Conservation (phyloP, 2,797 vertebrate species). For the Chloroceryle amazona region DNA sequence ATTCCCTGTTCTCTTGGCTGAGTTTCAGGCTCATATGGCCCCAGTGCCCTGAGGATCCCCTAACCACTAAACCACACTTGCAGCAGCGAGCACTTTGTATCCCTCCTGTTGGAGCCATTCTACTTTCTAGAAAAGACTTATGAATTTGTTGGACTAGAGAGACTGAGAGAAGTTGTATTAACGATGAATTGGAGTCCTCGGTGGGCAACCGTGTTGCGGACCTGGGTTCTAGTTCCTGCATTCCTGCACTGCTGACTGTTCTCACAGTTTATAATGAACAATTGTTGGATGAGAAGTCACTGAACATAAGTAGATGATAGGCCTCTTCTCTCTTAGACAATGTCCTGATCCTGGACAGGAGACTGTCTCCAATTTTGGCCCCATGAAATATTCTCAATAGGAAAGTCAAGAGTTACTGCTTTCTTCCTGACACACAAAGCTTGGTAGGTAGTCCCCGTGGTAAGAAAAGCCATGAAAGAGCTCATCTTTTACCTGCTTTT, state of each 20-base stretch:
- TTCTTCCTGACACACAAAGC: not conserved
- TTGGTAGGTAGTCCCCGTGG: not conserved
- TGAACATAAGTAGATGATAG: not conserved
- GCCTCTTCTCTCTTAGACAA: not conserved
- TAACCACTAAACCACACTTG: slow-evolving; percentile 23
- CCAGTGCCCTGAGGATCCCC: slow-evolving; percentile 20
- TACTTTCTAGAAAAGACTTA: not conserved
- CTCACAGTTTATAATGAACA: not conserved
- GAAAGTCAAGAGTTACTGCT: not conserved
- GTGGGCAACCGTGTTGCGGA: no score
- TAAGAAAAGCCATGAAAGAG: not conserved
- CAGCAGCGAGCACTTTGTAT: not conserved
- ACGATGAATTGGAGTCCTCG: fast-evolving
- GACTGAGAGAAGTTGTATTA: not conserved
- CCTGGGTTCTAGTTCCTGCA: not conserved
- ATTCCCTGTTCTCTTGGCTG: slow-evolving; percentile 1
- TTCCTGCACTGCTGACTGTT: not conserved
- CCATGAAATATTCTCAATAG: not conserved
- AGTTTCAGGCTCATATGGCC: not conserved
- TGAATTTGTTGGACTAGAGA: not conserved
- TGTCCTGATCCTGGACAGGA: not conserved
- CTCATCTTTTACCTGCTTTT: not conserved
- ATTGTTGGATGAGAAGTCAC: not conserved
- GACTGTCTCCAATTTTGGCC: not conserved
- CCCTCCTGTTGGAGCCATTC: slow-evolving; percentile 19